Conservation (phyloP, 2,113 vertebrate species). For the Lamprologus sp. region DNA sequence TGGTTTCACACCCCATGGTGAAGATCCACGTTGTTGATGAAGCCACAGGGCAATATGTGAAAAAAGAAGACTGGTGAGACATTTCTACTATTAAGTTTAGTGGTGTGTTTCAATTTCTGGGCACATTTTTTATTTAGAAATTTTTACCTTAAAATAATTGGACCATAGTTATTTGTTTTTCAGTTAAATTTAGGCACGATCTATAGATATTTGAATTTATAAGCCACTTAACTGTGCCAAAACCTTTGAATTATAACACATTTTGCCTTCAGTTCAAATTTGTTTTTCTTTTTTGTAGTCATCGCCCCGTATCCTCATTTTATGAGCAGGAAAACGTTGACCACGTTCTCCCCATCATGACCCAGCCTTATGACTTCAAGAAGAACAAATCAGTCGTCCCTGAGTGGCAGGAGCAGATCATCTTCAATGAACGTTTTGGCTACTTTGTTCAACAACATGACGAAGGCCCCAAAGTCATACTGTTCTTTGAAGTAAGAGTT, state of each 20-base stretch:
- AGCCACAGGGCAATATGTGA: slow-evolving; percentile 81
- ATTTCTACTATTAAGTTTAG: not conserved
- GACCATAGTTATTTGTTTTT: not conserved
- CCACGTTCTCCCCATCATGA: slow-evolving; percentile 86
- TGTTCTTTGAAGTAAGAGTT: slow-evolving; percentile 89
- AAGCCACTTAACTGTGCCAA: not conserved
- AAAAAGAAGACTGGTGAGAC: slow-evolving; percentile 85
- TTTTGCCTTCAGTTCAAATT: not conserved
- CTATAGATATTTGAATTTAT: not conserved
- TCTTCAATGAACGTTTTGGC: slow-evolving; percentile 89
- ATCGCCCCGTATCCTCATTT: slow-evolving; percentile 79
- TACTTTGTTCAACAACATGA: slow-evolving; percentile 79
- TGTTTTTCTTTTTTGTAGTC: slow-evolving; percentile 53
- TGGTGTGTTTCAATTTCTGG: not conserved
- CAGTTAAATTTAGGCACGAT: not conserved
- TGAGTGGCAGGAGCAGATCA: slow-evolving; percentile 92
- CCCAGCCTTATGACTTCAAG: slow-evolving; percentile 88
- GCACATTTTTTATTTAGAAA: not conserved
- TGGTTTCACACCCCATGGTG: slow-evolving; percentile 88
- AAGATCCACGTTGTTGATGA: slow-evolving; percentile 90
- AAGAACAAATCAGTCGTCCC: slow-evolving; percentile 83
- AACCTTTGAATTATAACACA: not conserved
- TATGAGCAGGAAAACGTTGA: slow-evolving; percentile 79
- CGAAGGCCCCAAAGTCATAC: slow-evolving; percentile 75
- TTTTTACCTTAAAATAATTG: not conserved